A percentile compares a stretch with the other conserved stretches of the same genome.
Conservation (phyloP, 1,140 invertebrate species). For the Caerostris extrusa region DNA sequence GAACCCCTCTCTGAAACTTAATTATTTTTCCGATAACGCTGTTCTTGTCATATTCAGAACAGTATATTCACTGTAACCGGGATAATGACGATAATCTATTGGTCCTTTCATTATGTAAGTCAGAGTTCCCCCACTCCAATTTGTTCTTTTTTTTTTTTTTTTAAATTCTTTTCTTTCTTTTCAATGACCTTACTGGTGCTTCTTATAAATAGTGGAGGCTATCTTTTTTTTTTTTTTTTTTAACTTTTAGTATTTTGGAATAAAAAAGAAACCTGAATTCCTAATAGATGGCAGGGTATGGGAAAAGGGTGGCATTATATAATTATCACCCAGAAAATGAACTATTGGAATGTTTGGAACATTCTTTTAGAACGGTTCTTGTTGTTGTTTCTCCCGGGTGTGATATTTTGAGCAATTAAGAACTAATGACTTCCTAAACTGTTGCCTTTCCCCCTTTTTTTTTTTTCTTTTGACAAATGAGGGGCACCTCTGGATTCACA, state of each 20-base stretch:
- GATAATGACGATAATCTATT: conserved; percentile 44
- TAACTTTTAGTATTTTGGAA: not conserved
- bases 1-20: conserved; percentile 13
- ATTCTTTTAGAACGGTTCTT: not conserved
- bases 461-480: conserved; percentile 8
- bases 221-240: not conserved
- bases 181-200: not conserved
- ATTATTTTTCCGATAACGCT: conserved; percentile 55
- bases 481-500: not conserved
- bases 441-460: not conserved
- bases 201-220: not conserved
- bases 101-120: conserved; percentile 36
- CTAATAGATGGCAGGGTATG: not conserved
- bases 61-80: not conserved
- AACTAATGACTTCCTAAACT: conserved; percentile 39
- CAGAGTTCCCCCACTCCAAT: not conserved
- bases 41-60: conserved; percentile 53
- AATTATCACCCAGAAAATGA: conserved; percentile 23
- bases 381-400: conserved; percentile 24
- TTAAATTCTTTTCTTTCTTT: not conserved
- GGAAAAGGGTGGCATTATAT: not conserved
- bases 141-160: not conserved
- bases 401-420: conserved; percentile 36
- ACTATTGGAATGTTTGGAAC: not conserved
- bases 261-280: not conserved